A percentile compares a stretch with the other conserved stretches of the same genome.
phyloP scores from a whole-genome alignment of 2,888 invertebrate genomes.

The Melipona bicolor region DNA sequence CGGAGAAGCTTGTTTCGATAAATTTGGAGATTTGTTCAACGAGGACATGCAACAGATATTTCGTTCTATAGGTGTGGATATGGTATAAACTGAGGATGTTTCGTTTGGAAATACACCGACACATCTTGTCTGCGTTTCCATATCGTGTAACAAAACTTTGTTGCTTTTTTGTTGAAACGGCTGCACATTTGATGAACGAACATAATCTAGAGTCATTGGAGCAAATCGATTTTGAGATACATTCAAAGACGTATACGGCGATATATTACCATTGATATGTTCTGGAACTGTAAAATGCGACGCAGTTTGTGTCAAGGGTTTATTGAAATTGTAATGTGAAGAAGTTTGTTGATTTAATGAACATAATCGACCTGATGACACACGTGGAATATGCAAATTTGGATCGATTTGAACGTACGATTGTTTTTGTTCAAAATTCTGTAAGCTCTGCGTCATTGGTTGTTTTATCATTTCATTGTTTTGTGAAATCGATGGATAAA shows the following conservation, averaged over 20 bases:
- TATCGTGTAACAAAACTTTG: not conserved
- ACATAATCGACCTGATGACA: not conserved
- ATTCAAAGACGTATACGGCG: conserved; percentile 4
- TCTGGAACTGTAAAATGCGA: conserved; percentile 15
- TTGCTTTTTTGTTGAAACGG: conserved; percentile 3
- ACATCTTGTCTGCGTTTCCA: not conserved
- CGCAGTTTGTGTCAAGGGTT: conserved; percentile 5
- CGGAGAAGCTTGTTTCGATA: not conserved
- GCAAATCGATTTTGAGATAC: not conserved
- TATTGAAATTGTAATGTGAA: not conserved
- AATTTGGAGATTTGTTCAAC: not conserved
- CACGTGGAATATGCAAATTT: conserved; percentile 1
- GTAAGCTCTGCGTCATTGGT: not conserved
- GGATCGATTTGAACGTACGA: conserved; percentile 3
- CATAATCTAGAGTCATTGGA: not conserved
- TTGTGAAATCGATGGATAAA: conserved; percentile 6
- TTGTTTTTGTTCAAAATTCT: conserved; percentile 23
- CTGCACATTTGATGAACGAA: not conserved
- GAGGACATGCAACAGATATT: not conserved
- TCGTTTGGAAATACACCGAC: not conserved
- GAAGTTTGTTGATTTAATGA: not conserved
- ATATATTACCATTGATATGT: not conserved
- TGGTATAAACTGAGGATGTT: not conserved
- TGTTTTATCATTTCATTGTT: not conserved
- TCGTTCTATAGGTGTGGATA: not conserved